Evolutionary conservation across 1,140 invertebrate species (phyloP).

Genomic region (Cydia fagiglandana): DNA sequence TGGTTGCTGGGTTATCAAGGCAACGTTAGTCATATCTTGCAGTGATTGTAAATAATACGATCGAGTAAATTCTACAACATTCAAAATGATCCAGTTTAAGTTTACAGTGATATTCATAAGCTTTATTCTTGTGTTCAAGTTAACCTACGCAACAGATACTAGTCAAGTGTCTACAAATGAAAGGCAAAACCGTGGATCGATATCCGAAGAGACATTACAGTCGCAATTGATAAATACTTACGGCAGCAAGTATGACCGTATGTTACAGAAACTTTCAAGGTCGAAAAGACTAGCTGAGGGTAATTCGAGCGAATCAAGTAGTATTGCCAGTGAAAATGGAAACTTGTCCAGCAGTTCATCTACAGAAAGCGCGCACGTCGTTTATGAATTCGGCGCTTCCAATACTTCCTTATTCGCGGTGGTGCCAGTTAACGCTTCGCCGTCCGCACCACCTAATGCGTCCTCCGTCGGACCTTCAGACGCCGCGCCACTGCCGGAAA

Average conservation of each 20-base stretch:
- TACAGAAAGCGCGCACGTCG: slow-evolving; percentile 54
- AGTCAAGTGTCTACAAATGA: slow-evolving; percentile 3
- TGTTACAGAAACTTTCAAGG: slow-evolving; percentile 49
- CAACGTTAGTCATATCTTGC: not conserved
- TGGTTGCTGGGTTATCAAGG: slow-evolving; percentile 20
- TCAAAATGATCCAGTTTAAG: slow-evolving; percentile 27
- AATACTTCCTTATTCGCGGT: slow-evolving; percentile 57
- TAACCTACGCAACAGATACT: slow-evolving; percentile 12
- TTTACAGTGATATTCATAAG: slow-evolving; percentile 8
- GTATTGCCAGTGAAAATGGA: slow-evolving; percentile 38
- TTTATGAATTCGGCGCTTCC: slow-evolving; percentile 59
- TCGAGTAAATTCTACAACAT: slow-evolving; percentile 25
- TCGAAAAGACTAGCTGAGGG: slow-evolving; percentile 53
- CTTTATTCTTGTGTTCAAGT: slow-evolving; percentile 14
- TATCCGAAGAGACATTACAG: slow-evolving; percentile 11
- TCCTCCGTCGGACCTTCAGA: slow-evolving; percentile 82
- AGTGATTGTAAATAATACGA: slow-evolving; percentile 8
- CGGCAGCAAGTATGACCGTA: slow-evolving; percentile 30
- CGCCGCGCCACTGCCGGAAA: slow-evolving; percentile 87
- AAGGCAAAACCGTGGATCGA: slow-evolving; percentile 23
- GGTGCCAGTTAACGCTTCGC: slow-evolving; percentile 58
- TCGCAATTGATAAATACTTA: slow-evolving; percentile 14
- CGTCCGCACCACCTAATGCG: slow-evolving; percentile 56
- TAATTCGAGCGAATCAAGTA: slow-evolving; percentile 58
- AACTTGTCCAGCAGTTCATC: slow-evolving; percentile 52